phyloP scores from a whole-genome alignment of 1,140 invertebrate species.

The Drosophila grimshawi region DNA sequence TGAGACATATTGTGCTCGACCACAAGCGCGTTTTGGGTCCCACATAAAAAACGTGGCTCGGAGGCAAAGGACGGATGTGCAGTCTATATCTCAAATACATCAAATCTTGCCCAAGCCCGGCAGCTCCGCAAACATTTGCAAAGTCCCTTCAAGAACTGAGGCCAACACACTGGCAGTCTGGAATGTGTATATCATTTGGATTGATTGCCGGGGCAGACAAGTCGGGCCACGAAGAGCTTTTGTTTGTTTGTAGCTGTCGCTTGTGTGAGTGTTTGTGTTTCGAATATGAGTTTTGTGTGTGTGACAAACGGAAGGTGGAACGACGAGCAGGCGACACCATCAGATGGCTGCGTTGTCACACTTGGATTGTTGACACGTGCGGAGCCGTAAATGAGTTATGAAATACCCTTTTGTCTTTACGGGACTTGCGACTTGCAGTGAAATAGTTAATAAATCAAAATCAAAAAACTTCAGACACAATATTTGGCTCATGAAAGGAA shows the following conservation, averaged over 20 bases:
- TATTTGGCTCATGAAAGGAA: not conserved
- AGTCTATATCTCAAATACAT: slow-evolving; percentile 80
- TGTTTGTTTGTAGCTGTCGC: slow-evolving; percentile 61
- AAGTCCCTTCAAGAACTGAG: slow-evolving; percentile 36
- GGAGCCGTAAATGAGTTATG: slow-evolving; percentile 67
- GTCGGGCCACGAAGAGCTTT: slow-evolving; percentile 41
- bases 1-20: slow-evolving; percentile 67
- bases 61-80: slow-evolving; percentile 29
- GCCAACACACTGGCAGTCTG: slow-evolving; percentile 49
- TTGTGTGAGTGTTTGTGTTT: slow-evolving; percentile 34
- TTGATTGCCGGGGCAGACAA: slow-evolving; percentile 62
- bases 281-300: slow-evolving; percentile 43
- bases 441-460: slow-evolving; percentile 20
- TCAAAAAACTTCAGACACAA: not conserved
- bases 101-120: slow-evolving; percentile 51
- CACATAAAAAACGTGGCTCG: slow-evolving; percentile 63
- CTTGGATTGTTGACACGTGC: slow-evolving; percentile 62
- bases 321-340: slow-evolving; percentile 46
- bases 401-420: slow-evolving; percentile 15
- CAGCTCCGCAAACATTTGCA: slow-evolving; percentile 40
- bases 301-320: slow-evolving; percentile 58
- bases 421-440: not conserved
- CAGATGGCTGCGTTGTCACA: slow-evolving; percentile 60
- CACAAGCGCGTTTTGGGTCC: slow-evolving; percentile 25
- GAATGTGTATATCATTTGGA: slow-evolving; percentile 81